Conservation (phyloP, 2,797 vertebrate species). For the Epinephelus coioides region DNA sequence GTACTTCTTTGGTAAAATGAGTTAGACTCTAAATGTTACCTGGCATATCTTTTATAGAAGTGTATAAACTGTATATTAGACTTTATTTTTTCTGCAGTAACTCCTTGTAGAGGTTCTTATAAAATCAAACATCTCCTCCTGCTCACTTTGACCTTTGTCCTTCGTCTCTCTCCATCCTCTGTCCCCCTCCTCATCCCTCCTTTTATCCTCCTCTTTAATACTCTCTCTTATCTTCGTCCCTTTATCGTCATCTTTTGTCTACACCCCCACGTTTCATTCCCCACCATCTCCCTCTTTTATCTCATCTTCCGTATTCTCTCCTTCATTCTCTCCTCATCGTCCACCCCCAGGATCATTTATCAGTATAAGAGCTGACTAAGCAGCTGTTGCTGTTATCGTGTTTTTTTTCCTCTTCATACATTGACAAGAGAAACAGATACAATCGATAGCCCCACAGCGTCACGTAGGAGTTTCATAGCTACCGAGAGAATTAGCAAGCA, state of each 20-base stretch:
- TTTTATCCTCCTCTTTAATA: not conserved
- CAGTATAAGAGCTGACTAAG: conserved; percentile 60
- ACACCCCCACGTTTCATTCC: not conserved
- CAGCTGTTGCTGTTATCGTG: conserved; percentile 58
- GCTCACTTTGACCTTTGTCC: not conserved
- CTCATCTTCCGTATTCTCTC: conserved; percentile 16
- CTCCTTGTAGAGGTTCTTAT: not conserved
- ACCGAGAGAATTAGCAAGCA: conserved; percentile 56
- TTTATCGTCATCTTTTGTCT: conserved; percentile 20
- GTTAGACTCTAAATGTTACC: not conserved
- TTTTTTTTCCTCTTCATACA: conserved; percentile 25
- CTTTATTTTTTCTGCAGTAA: not conserved
- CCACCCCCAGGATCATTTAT: conserved; percentile 52
- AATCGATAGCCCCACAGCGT: conserved; percentile 63
- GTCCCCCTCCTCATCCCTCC: not conserved
- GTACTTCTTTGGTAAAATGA: not conserved
- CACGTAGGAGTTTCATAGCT: conserved; percentile 49
- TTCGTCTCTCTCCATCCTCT: not conserved
- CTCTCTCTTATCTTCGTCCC: conserved; percentile 16
- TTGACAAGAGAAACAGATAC: conserved; percentile 63
- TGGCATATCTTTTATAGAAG: not conserved
- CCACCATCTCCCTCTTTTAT: conserved; percentile 10
- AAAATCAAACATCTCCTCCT: conserved; percentile 3
- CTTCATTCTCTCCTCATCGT: conserved; percentile 17
- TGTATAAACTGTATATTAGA: not conserved